phyloP scores from a whole-genome alignment of 2,113 vertebrate species.

The Cinclus mexicanus region DNA sequence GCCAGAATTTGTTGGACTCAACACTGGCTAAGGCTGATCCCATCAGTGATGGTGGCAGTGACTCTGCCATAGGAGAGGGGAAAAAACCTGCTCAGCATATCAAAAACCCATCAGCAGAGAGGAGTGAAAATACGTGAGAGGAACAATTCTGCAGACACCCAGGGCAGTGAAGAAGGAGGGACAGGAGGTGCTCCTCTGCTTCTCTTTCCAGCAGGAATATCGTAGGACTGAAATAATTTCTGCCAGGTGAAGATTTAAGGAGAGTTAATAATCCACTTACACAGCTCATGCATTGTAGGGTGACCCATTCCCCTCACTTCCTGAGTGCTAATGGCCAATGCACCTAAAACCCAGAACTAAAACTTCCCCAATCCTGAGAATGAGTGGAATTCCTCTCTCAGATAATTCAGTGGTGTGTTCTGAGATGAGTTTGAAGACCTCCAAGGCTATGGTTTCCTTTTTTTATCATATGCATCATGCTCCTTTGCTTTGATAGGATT shows the following conservation, averaged over 20 bases:
- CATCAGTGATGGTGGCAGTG: accelerated
- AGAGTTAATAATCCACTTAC: not conserved
- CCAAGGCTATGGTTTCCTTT: not conserved
- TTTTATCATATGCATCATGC: not conserved
- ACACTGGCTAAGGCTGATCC: not conserved
- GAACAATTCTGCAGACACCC: not conserved
- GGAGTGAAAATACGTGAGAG: not conserved
- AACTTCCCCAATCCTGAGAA: not conserved
- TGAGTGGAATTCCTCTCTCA: not conserved
- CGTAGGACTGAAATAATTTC: not conserved
- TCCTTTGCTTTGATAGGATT: not conserved
- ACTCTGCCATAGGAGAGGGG: too few relatives aligned
- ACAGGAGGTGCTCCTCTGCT: not conserved
- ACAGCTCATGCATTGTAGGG: not conserved
- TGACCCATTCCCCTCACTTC: not conserved
- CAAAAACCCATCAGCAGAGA: not conserved
- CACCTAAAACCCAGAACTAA: not conserved
- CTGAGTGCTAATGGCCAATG: not conserved
- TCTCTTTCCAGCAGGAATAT: not conserved
- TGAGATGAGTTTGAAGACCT: not conserved
- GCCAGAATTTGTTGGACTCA: accelerated
- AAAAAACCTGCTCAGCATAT: not conserved
- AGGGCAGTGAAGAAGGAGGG: not conserved
- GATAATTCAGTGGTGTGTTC: not conserved
- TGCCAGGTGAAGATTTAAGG: not conserved